These are phyloP conservation scores for Drosophila watanabei DNA, from an alignment of 1,140 invertebrate species.

Conservation along the genomic window DNA sequence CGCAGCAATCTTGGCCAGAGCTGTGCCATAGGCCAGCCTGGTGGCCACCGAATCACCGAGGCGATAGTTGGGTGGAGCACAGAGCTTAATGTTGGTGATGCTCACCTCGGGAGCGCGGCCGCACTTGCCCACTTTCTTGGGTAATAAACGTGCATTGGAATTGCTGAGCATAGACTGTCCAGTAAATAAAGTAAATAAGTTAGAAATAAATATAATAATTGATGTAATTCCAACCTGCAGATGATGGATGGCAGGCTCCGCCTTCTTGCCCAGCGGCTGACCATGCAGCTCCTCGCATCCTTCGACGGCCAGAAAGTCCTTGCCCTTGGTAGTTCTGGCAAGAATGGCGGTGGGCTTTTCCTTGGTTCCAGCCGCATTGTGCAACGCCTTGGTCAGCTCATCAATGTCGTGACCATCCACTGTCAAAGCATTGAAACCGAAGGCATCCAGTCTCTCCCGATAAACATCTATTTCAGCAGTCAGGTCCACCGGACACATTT, in stretches of 20 bases:
- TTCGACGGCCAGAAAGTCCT: constrained; percentile 94
- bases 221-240: constrained; percentile 89
- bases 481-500: constrained; percentile 98
- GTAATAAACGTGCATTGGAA: constrained; percentile 86
- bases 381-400: constrained; percentile 94
- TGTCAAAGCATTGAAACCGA: constrained; percentile 96
- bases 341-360: constrained; percentile 96
- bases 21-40: constrained; percentile 97
- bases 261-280: constrained; percentile 95
- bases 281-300: constrained; percentile 98
- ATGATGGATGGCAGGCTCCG: constrained; percentile 91
- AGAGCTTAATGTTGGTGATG: constrained; percentile 91
- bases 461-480: constrained; percentile 96
- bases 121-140: constrained; percentile 89
- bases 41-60: constrained; percentile 94
- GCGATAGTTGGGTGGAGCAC: constrained; percentile 95
- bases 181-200: too few relatives aligned
- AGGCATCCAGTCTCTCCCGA: constrained; percentile 94
- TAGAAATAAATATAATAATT: neutral
- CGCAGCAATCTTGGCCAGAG: constrained; percentile 95
- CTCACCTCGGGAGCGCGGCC: constrained; percentile 91
- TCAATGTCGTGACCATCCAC: constrained; percentile 99
- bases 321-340: constrained; percentile 98
- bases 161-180: constrained; percentile 89
- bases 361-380: constrained; percentile 91